These are phyloP conservation scores for Ptychochromis oligacanthus DNA, from an alignment of 2,113 vertebrate species.

Conservation along the genomic window DNA sequence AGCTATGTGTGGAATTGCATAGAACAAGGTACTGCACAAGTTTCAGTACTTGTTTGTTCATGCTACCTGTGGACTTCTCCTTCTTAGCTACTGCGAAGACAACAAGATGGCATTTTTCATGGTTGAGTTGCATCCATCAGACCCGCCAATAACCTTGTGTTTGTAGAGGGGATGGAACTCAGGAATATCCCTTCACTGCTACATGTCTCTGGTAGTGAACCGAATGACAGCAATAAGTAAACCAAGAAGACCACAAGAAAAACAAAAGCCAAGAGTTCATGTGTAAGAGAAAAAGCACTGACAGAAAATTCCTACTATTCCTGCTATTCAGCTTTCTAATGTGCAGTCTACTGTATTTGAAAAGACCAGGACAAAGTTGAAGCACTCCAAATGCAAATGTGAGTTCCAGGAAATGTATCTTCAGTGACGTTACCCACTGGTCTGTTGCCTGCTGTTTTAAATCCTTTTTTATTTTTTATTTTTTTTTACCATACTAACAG, in stretches of 20 bases:
- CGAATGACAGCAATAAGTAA: neutral
- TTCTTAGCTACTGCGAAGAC: neutral
- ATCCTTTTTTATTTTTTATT: rapidly evolving
- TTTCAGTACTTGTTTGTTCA: neutral
- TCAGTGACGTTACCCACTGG: neutral
- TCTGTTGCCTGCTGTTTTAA: neutral
- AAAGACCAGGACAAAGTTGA: neutral
- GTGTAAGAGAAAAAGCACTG: neutral
- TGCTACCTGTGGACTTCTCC: neutral
- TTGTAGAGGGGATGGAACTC: neutral
- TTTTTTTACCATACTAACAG: neutral
- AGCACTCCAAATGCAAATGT: neutral
- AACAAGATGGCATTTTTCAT: neutral
- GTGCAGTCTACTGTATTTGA: neutral
- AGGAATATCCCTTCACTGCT: neutral
- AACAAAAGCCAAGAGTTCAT: neutral
- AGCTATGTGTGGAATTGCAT: neutral
- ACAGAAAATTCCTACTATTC: neutral
- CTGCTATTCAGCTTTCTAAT: neutral
- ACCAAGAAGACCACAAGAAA: neutral
- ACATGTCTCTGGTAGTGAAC: neutral
- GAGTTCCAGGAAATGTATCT: neutral
- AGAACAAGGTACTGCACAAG: neutral
- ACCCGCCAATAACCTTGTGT: neutral
- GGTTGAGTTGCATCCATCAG: neutral